Conservation (phyloP, 2,797 vertebrate genomes). For the Aphelocoma californica region DNA sequence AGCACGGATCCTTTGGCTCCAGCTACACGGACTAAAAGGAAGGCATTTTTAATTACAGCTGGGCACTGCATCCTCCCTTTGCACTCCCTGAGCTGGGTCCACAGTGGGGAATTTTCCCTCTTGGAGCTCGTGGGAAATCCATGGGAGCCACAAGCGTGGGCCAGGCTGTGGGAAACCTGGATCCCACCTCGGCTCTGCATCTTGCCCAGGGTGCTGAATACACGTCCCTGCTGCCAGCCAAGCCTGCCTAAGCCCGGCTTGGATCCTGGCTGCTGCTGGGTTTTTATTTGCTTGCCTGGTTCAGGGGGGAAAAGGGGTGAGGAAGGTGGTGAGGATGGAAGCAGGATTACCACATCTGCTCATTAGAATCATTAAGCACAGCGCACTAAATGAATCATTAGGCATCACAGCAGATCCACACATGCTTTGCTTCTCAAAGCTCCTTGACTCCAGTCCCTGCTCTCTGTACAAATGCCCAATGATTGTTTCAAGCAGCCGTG, state of each 20-base stretch:
- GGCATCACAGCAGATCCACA: constrained; percentile 54
- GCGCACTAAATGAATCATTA: constrained; percentile 47
- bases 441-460: constrained; percentile 8
- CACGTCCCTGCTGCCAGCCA: not conserved
- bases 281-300: not conserved
- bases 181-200: not conserved
- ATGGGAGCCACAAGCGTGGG: not conserved
- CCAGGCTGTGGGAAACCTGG: not conserved
- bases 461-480: constrained; percentile 15
- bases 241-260: not conserved
- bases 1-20: not conserved
- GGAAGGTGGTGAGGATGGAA: not conserved
- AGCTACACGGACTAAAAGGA: not conserved
- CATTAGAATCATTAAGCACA: constrained; percentile 44
- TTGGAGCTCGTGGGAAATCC: not conserved
- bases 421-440: constrained; percentile 39
- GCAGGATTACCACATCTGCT: constrained; percentile 36
- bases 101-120: not conserved
- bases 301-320: not conserved
- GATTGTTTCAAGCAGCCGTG: constrained; percentile 35
- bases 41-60: constrained; percentile 17
- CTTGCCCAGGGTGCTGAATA: not conserved
- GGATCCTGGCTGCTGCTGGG: not conserved
- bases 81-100: not conserved
- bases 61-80: not conserved